phyloP scores from a whole-genome alignment of 92 coral and sea anemone species.

The Parazoanthus swiftii region DNA sequence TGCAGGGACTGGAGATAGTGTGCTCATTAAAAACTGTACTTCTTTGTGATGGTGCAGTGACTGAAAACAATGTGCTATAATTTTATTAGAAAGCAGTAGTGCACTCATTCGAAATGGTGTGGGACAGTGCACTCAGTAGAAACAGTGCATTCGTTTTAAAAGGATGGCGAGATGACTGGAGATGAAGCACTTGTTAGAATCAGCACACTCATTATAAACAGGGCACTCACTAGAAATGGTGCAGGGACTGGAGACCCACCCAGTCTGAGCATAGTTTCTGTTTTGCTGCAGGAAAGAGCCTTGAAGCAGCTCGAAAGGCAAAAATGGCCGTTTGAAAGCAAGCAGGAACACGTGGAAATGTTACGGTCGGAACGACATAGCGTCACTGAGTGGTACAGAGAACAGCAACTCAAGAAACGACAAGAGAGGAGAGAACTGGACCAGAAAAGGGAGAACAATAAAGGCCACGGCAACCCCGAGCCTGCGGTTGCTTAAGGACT shows the following conservation, averaged over 20 bases:
- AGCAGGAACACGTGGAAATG: constrained; percentile 17
- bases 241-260: background rate
- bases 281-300: constrained; percentile 64
- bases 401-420: constrained; percentile 29
- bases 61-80: too few species aligned
- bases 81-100: too few species aligned
- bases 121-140: too few species aligned
- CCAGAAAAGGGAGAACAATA: background rate
- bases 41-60: too few species aligned
- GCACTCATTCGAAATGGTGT: too few species aligned
- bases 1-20: too few species aligned
- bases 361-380: constrained; percentile 31
- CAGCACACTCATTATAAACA: too few species aligned
- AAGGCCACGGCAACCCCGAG: constrained; percentile 13
- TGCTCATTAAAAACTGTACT: too few species aligned
- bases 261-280: background rate
- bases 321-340: constrained; percentile 73
- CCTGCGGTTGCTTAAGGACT: constrained; percentile 26
- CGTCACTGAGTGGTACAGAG: constrained; percentile 32
- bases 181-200: too few species aligned
- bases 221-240: too few species aligned
- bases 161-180: too few species aligned
- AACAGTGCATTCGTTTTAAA: too few species aligned
- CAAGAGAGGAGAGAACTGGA: constrained; percentile 20
- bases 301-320: constrained; percentile 64